Evolutionary conservation across 2,797 vertebrate genomes (phyloP).

Genomic region (Astyanax mexicanus): DNA sequence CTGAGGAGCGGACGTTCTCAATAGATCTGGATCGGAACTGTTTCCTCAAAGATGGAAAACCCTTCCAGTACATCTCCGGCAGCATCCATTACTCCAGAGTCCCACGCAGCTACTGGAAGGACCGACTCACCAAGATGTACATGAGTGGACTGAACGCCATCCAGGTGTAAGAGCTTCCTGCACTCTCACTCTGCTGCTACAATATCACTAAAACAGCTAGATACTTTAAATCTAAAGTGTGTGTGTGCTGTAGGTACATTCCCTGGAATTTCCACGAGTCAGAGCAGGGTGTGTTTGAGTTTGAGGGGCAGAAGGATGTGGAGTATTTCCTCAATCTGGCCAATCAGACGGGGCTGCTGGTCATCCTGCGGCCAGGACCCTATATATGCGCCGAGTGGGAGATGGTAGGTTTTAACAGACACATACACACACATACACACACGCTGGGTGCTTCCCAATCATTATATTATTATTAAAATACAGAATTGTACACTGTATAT

Average conservation of each 20-base stretch:
- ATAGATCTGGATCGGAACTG: slow-evolving; percentile 83
- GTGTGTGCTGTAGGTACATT: slow-evolving; percentile 81
- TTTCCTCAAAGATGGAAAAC: slow-evolving; percentile 87
- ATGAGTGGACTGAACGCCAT: slow-evolving; percentile 91
- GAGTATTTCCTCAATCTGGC: slow-evolving; percentile 89
- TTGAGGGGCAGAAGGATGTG: slow-evolving; percentile 86
- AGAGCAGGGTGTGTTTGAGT: slow-evolving; percentile 84
- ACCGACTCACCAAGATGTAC: slow-evolving; percentile 93
- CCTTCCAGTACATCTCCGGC: slow-evolving; percentile 93
- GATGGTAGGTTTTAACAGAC: slow-evolving; percentile 82
- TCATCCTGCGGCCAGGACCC: slow-evolving; percentile 94
- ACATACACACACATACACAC: neutral
- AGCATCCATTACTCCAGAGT: slow-evolving; percentile 95
- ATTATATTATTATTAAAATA: too few species aligned
- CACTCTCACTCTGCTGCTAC: too few species aligned
- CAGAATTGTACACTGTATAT: too few species aligned
- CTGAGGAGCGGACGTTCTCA: slow-evolving; percentile 78
- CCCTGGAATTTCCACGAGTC: slow-evolving; percentile 97
- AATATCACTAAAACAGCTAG: too few species aligned
- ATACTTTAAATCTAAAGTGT: too few species aligned
- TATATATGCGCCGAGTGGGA: slow-evolving; percentile 99
- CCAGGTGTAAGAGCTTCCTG: slow-evolving; percentile 82
- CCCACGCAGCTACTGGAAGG: slow-evolving; percentile 88
- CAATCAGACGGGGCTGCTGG: slow-evolving; percentile 87
- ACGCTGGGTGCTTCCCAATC: too few species aligned